Percentiles rank a stretch among this genome's conserved stretches.
These are phyloP conservation scores for Galerucella pusilla DNA, from an alignment of 2,888 invertebrate species.

Conservation along the genomic window DNA sequence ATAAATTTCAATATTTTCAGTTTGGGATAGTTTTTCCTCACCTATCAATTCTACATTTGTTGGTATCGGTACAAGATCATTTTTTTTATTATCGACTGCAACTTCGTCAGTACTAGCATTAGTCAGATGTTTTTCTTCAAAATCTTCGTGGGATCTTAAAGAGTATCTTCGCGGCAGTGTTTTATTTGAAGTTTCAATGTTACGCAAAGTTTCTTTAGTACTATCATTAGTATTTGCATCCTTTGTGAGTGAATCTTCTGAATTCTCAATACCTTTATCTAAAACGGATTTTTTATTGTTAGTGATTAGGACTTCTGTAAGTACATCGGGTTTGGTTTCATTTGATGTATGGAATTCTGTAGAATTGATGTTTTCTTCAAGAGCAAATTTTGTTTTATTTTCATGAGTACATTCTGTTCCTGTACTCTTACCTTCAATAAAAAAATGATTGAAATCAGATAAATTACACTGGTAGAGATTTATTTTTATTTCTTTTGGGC, in stretches of 20 bases:
- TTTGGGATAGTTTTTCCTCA: too few species aligned
- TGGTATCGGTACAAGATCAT: background rate
- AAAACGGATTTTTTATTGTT: background rate
- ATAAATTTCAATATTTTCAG: too few species aligned
- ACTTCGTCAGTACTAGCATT: background rate
- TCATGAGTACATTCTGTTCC: background rate
- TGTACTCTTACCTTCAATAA: constrained; percentile 4
- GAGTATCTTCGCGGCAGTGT: background rate
- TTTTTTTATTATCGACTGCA: background rate
- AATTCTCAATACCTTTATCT: background rate
- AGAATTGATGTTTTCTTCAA: background rate
- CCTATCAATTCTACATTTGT: background rate
- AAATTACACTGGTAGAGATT: constrained; percentile 1
- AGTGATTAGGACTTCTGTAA: background rate
- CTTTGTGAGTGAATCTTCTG: background rate
- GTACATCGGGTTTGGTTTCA: background rate
- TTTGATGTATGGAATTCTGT: background rate
- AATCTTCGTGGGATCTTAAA: background rate
- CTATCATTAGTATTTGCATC: background rate
- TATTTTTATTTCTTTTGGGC: background rate
- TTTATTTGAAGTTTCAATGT: background rate
- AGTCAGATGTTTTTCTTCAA: background rate
- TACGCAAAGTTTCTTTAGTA: background rate
- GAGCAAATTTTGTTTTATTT: background rate
- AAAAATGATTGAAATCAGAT: background rate